These are phyloP conservation scores for Troides helena DNA, from an alignment of 2,888 invertebrate species.

Conservation along the genomic window DNA sequence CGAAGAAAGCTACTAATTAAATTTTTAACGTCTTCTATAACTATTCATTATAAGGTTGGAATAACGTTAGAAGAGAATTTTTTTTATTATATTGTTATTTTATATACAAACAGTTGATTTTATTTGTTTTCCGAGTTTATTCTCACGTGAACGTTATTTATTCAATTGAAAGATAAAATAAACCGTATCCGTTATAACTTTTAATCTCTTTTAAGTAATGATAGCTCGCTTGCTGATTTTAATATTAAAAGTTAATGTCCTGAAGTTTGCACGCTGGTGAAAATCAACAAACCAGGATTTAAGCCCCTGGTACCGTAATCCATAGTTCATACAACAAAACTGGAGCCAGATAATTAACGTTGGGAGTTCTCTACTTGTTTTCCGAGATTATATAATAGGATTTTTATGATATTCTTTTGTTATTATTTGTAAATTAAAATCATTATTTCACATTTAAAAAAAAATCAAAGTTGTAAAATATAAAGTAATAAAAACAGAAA, in stretches of 20 bases:
- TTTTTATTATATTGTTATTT: too few species aligned
- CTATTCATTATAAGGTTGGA: too few species aligned
- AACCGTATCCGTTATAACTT: neutral
- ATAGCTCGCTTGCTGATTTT: slow-evolving; percentile 19
- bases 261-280: slow-evolving; percentile 18
- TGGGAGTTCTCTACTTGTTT: slow-evolving; percentile 9
- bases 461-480: neutral
- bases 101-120: too few species aligned
- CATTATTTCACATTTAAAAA: neutral
- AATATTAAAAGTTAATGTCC: slow-evolving; percentile 16
- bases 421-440: neutral
- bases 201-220: slow-evolving; percentile 14
- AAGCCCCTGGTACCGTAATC: slow-evolving; percentile 20
- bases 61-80: too few species aligned
- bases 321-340: slow-evolving; percentile 16
- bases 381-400: neutral
- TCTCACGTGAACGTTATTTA: neutral
- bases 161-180: neutral
- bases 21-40: too few species aligned
- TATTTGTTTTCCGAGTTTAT: neutral
- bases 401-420: neutral
- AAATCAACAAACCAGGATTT: slow-evolving; percentile 24
- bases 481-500: neutral
- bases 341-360: slow-evolving; percentile 17
- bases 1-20: too few species aligned